A percentile compares a stretch with the other conserved stretches of the same genome.
Conservation (phyloP, 2,797 vertebrate genomes). For the Silurus aristotelis region DNA sequence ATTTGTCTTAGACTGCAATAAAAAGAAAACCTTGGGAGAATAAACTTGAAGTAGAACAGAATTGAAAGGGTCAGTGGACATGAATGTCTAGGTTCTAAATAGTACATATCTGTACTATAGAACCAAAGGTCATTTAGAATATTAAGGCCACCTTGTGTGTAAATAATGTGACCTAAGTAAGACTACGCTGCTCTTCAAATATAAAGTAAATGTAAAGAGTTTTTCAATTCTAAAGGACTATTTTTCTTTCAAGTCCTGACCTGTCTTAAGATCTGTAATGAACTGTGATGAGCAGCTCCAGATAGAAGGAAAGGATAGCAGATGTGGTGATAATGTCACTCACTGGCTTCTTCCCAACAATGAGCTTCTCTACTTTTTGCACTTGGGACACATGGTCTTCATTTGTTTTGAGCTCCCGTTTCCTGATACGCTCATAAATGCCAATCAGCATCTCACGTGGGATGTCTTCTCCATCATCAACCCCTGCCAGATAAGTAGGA, state of each 20-base stretch:
- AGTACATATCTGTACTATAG: conserved; percentile 8
- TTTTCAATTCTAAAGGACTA: neutral
- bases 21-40: neutral
- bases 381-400: conserved; percentile 98
- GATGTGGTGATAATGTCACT: conserved; percentile 57
- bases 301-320: conserved; percentile 8
- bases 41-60: conserved; percentile 39
- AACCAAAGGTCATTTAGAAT: neutral
- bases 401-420: conserved; percentile 92
- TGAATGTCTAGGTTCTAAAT: conserved; percentile 47
- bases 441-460: conserved; percentile 91
- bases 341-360: conserved; percentile 97
- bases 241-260: conserved; percentile 4
- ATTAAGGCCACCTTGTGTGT: neutral
- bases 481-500: conserved; percentile 71
- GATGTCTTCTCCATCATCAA: conserved; percentile 96
- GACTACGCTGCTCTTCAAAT: neutral
- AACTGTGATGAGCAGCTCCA: conserved; percentile 10
- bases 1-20: neutral
- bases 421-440: conserved; percentile 95
- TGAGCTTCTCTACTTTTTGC: conserved; percentile 98
- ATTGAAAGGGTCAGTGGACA: conserved; percentile 38
- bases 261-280: conserved; percentile 3
- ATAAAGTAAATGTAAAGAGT: neutral
- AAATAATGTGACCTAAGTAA: neutral